Percentiles rank a stretch among this genome's conserved stretches.
Evolutionary conservation across 2,888 invertebrate genomes (phyloP).

Genomic region (Morpho helenor): DNA sequence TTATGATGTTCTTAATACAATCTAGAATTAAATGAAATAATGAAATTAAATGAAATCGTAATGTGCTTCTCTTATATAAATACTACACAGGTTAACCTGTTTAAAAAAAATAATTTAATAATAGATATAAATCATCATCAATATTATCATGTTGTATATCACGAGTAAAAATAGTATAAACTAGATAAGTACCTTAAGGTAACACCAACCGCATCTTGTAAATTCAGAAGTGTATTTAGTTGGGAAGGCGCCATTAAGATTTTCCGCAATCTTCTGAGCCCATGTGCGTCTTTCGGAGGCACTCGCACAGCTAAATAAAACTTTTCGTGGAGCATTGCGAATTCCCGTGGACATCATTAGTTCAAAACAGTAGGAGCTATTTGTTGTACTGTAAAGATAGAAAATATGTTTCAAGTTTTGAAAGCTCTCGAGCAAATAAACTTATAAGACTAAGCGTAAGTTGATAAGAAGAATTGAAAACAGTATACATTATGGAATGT

Average conservation of each 20-base stretch:
- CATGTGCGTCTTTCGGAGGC: slow-evolving; percentile 80
- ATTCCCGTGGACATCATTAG: slow-evolving; percentile 61
- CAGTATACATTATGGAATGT: background rate
- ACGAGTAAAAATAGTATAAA: background rate
- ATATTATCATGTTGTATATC: too few relatives aligned
- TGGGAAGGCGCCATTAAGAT: slow-evolving; percentile 81
- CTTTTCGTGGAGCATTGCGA: slow-evolving; percentile 66
- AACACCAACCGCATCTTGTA: slow-evolving; percentile 90
- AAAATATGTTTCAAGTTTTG: background rate
- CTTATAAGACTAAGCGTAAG: too few relatives aligned
- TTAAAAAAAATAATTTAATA: too few relatives aligned
- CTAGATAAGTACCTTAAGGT: slow-evolving; percentile 79
- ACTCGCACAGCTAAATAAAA: slow-evolving; percentile 77
- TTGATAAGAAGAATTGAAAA: background rate
- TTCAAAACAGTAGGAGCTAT: slow-evolving; percentile 82
- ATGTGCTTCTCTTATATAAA: too few relatives aligned
- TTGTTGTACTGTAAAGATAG: slow-evolving; percentile 55
- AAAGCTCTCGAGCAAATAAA: too few relatives aligned
- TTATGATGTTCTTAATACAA: too few relatives aligned
- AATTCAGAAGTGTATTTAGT: slow-evolving; percentile 84
- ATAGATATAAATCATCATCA: too few relatives aligned
- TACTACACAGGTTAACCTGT: too few relatives aligned
- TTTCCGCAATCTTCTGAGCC: slow-evolving; percentile 89
- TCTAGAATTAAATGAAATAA: too few relatives aligned
- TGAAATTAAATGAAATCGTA: too few relatives aligned